Conservation (phyloP, 2,113 vertebrate species). For the Lycocorax pyrrhopterus region DNA sequence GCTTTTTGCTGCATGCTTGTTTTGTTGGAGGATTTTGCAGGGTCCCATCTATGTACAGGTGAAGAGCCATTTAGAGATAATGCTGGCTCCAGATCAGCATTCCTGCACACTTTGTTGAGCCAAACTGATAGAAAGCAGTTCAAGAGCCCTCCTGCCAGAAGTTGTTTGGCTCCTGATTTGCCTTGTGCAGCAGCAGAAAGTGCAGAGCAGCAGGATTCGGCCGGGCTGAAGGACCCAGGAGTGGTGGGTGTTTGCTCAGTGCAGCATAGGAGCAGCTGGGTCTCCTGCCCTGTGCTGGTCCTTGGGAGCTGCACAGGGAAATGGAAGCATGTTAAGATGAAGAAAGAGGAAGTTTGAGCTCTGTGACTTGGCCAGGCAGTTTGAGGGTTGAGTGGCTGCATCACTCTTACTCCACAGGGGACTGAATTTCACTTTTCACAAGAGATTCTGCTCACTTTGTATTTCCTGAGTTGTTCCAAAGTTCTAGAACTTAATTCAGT, state of each 20-base stretch:
- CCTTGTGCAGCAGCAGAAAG: not conserved
- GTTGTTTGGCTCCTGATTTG: not conserved
- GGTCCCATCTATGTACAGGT: not conserved
- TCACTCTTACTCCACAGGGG: not conserved
- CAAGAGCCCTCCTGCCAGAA: not conserved
- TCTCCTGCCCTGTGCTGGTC: not conserved
- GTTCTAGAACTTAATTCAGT: not conserved
- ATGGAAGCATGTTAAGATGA: not conserved
- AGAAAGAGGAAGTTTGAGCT: not conserved
- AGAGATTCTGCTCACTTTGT: not conserved
- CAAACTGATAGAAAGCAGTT: not conserved
- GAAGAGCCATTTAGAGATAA: not conserved
- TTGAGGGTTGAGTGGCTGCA: not conserved
- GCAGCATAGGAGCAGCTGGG: not conserved
- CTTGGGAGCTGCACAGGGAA: not conserved
- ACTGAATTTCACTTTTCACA: not conserved
- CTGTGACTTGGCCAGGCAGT: not conserved
- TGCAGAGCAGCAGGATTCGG: not conserved
- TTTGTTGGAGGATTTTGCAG: not conserved
- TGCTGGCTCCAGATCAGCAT: not conserved
- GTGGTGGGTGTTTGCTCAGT: not conserved
- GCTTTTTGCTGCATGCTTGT: not conserved
- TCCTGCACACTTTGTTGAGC: not conserved
- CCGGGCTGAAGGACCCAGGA: not conserved
- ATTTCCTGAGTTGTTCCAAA: not conserved